Evolutionary conservation across 1,140 invertebrate genomes (phyloP).

Genomic region (Nomia melanderi): DNA sequence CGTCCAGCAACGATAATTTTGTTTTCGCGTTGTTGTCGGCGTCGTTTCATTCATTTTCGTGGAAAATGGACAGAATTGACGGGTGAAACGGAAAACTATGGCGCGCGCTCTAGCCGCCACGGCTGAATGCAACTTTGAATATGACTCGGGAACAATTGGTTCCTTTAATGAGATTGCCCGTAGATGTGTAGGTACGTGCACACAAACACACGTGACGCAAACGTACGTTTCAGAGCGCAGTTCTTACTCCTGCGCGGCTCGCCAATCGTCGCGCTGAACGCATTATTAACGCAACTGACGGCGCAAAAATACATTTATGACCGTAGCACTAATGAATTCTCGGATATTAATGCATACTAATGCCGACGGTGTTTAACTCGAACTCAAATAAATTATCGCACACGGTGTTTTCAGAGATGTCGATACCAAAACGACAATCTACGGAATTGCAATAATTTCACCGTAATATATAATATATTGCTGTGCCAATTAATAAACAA

Average conservation of each 20-base stretch:
- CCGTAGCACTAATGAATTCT: slow-evolving; percentile 2
- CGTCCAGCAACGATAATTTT: slow-evolving; percentile 31
- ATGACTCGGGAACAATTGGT: slow-evolving; percentile 52
- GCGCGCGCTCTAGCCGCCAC: slow-evolving; percentile 6
- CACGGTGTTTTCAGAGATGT: not conserved
- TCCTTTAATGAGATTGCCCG: slow-evolving; percentile 57
- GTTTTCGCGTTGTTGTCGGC: slow-evolving; percentile 13
- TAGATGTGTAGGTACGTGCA: not conserved
- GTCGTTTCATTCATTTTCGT: slow-evolving; percentile 45
- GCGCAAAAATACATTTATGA: slow-evolving; percentile 37
- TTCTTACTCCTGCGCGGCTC: not conserved
- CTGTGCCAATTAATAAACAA: no score
- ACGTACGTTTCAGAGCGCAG: slow-evolving; percentile 32
- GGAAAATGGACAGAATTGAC: slow-evolving; percentile 45
- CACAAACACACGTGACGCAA: not conserved
- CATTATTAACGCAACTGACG: slow-evolving; percentile 53
- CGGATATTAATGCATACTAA: slow-evolving; percentile 19
- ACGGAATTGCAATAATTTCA: not conserved
- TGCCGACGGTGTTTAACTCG: not conserved
- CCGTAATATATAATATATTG: no score
- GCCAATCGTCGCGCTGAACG: slow-evolving; percentile 35
- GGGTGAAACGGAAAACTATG: slow-evolving; percentile 41
- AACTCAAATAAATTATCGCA: not conserved
- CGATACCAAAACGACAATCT: not conserved
- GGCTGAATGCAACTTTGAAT: slow-evolving; percentile 42